Evolutionary conservation across 2,797 vertebrate species (phyloP).

Genomic region (Delichon dasypus): DNA sequence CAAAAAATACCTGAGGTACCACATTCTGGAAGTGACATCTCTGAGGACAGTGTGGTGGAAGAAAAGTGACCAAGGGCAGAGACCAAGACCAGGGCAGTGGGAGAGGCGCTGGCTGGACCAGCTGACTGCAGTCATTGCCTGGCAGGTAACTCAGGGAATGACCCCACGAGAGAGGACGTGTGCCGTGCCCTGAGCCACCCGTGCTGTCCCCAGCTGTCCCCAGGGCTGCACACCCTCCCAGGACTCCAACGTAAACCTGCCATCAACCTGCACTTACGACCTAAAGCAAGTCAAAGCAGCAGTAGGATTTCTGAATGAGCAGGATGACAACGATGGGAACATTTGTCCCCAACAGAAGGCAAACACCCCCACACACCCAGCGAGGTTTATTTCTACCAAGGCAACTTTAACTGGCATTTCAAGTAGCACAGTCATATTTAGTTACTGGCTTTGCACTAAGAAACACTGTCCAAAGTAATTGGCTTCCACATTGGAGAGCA

Average conservation of each 20-base stretch:
- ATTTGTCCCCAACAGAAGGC: background rate
- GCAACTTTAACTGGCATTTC: background rate
- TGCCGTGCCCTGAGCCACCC: fast-evolving
- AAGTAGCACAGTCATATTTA: background rate
- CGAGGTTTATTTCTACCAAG: background rate
- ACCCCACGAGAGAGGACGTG: fast-evolving
- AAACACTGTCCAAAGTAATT: background rate
- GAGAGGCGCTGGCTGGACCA: background rate
- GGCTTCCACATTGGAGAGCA: background rate
- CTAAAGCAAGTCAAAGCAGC: background rate
- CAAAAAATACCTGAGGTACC: background rate
- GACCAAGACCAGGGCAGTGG: too few species aligned
- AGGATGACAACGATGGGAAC: background rate
- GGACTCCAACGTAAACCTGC: background rate
- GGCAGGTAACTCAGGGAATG: background rate
- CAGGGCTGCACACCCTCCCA: background rate
- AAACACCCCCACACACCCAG: background rate
- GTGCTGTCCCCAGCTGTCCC: background rate
- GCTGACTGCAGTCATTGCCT: fast-evolving
- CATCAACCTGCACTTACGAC: background rate
- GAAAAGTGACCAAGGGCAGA: background rate
- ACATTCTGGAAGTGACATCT: background rate
- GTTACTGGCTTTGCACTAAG: background rate
- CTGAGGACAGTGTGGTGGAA: background rate
- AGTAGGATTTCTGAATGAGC: background rate